Conservation (phyloP, 2,113 vertebrate species). For the Tympanuchus pallidicinctus region DNA sequence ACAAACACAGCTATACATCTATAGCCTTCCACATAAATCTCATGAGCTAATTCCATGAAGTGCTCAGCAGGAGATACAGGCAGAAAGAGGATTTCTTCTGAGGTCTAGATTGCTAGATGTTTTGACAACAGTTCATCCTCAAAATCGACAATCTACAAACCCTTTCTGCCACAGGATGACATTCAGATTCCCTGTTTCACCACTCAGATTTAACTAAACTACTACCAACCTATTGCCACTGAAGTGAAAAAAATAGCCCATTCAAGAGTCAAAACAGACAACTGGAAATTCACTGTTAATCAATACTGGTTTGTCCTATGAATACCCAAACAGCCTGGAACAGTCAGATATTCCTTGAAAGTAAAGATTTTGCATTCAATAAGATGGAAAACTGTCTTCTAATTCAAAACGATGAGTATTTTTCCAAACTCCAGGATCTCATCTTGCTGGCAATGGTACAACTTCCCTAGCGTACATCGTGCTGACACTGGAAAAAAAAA, state of each 20-base stretch:
- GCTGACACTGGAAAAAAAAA: background rate
- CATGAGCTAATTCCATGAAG: background rate
- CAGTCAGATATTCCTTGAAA: background rate
- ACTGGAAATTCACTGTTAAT: background rate
- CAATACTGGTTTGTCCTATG: background rate
- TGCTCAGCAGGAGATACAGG: background rate
- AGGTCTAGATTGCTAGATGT: background rate
- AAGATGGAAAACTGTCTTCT: background rate
- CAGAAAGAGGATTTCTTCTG: background rate
- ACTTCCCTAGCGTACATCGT: rapidly evolving
- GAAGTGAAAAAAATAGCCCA: background rate
- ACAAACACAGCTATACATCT: background rate
- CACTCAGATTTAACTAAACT: background rate
- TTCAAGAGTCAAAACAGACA: background rate
- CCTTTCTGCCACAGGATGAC: background rate
- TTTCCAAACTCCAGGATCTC: background rate
- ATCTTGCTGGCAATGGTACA: background rate
- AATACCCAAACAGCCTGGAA: background rate
- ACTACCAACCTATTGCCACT: background rate
- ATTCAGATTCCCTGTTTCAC: background rate
- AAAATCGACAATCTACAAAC: background rate
- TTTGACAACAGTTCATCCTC: background rate
- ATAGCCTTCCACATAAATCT: background rate
- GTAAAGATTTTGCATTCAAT: background rate
- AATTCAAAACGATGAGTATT: background rate